Evolutionary conservation across 1,140 invertebrate genomes (phyloP), one percentile per base, ranked within the genome.

Genomic region (Brachionus angularis): DNA sequence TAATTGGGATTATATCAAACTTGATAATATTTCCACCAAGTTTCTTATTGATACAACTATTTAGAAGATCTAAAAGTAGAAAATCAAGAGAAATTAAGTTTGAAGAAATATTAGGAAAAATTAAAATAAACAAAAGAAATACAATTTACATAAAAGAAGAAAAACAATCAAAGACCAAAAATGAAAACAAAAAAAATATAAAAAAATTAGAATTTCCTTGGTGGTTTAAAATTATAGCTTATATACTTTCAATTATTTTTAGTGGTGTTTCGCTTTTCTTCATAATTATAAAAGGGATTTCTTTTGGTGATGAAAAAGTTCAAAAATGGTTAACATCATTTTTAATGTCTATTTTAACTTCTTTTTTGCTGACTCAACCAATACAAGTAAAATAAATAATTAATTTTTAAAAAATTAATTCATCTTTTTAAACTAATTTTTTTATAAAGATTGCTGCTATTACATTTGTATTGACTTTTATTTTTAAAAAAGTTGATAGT

Each of bases 271-370:
- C 82, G 0, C 76, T 81, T 0, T 81, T 83, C 71, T 84, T 85
- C 75, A 79, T 85, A 7, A 84, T 82, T 74, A 82, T 84, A 29
- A 84, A 84, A 73, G 85, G 84, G 25, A 82, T 86, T 52, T 78
- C 76, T 72, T 86, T 86, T 76, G 82, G 83, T 33, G 84, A 85
- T 69, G 78, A 82, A 16, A 85, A 85, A 71, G 83, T 82, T 33
- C 79, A 80, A 58, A 83, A 85, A 75, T 86, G 85, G 85, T 80
- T 86, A 4, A 83, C 83, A 1, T 84, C 84, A 1, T 79, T 86
- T 72, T 55, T 85, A 39, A 77, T 85, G 1, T 85, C 84, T 0
- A 84, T 85, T 77, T 81, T 85, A 71, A 79, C 80, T 53, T 85
- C 84, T 0, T 77, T 85, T 10, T 79, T 86, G 58, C 73, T 86